phyloP scores from a whole-genome alignment of 1,140 invertebrate genomes.

The Drosophila willistoni region DNA sequence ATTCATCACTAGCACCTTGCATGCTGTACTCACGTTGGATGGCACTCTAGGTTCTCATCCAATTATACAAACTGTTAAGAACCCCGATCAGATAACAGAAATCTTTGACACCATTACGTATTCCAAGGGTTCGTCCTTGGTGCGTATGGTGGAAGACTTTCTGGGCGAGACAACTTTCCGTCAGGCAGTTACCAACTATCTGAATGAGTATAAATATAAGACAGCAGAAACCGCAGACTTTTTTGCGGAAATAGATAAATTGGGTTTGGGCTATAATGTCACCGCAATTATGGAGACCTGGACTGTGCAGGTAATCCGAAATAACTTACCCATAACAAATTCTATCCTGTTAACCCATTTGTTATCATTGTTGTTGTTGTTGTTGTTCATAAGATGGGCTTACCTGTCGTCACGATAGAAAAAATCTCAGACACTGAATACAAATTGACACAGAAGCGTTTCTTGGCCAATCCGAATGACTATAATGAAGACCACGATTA shows the following conservation, averaged over 20 bases:
- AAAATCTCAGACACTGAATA: slow-evolving; percentile 84
- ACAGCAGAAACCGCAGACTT: slow-evolving; percentile 93
- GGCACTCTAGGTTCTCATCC: slow-evolving; percentile 93
- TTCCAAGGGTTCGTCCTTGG: slow-evolving; percentile 94
- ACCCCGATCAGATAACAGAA: slow-evolving; percentile 95
- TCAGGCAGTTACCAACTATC: slow-evolving; percentile 88
- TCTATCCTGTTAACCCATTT: slow-evolving; percentile 40
- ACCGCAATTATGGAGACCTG: slow-evolving; percentile 94
- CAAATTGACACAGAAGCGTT: slow-evolving; percentile 89
- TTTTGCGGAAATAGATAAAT: slow-evolving; percentile 86
- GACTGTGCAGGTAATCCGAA: slow-evolving; percentile 85
- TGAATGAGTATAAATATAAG: slow-evolving; percentile 88
- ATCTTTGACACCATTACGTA: slow-evolving; percentile 97
- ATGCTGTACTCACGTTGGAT: slow-evolving; percentile 90
- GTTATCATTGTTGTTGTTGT: neutral
- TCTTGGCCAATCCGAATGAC: slow-evolving; percentile 87
- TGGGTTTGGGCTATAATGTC: slow-evolving; percentile 76
- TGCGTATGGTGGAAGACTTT: slow-evolving; percentile 95
- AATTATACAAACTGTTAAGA: slow-evolving; percentile 91
- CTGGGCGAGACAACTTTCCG: slow-evolving; percentile 91
- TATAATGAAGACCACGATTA: slow-evolving; percentile 84
- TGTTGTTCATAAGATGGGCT: slow-evolving; percentile 90
- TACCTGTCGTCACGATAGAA: slow-evolving; percentile 89
- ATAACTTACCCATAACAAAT: neutral
- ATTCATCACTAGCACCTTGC: slow-evolving; percentile 89